These are phyloP conservation scores for Bos javanicus DNA, from an alignment of 2,113 vertebrate genomes.

Conservation along the genomic window DNA sequence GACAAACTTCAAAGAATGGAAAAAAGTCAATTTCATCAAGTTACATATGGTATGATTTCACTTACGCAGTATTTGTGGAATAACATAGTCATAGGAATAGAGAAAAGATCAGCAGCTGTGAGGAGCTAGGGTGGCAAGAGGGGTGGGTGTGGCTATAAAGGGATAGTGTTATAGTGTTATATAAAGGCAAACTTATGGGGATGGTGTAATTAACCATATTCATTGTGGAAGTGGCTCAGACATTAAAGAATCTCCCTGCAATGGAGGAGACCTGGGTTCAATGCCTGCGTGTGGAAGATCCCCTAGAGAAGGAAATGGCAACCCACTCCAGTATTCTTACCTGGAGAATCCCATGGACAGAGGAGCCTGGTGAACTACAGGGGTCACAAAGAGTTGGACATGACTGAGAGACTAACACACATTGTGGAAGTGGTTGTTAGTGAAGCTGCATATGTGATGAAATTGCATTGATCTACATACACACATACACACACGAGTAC, in stretches of 20 bases:
- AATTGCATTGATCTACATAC: not conserved
- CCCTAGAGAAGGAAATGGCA: not conserved
- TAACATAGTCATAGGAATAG: not conserved
- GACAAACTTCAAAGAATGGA: not conserved
- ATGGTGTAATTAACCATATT: not conserved
- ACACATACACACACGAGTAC: not conserved
- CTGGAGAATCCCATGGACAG: not conserved
- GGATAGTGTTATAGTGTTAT: not conserved
- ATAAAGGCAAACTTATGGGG: not conserved
- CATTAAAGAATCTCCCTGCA: not conserved
- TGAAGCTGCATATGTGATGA: not conserved
- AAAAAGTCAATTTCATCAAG: not conserved
- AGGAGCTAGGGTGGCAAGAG: not conserved
- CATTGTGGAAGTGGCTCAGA: not conserved
- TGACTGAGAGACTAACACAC: not conserved
- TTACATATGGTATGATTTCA: not conserved
- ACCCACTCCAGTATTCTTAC: not conserved
- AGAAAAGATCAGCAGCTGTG: not conserved
- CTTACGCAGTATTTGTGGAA: not conserved
- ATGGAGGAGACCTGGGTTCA: not conserved
- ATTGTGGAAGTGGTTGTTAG: not conserved
- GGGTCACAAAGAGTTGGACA: not conserved
- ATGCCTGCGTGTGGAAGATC: not conserved
- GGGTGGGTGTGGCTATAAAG: not conserved
- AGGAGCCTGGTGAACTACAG: not conserved